Percentiles rank a stretch among this genome's conserved stretches.
Evolutionary conservation across 1,140 invertebrate species (phyloP).

Genomic region (Habropoda laboriosa): DNA sequence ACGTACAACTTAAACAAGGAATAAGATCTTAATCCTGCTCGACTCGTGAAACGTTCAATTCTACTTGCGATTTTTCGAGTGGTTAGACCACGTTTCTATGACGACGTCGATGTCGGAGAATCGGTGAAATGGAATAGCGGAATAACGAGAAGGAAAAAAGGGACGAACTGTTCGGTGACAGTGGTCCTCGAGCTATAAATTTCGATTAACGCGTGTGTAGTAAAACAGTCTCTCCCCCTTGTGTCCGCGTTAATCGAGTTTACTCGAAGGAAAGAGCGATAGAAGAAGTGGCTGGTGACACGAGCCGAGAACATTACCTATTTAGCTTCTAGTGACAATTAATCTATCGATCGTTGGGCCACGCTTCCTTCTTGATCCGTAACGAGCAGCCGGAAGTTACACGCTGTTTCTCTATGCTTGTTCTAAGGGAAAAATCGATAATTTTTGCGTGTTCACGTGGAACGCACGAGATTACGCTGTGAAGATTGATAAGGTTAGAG

Average conservation of each 20-base stretch:
- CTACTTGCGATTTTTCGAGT: no score
- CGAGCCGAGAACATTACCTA: background rate
- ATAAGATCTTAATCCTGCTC: background rate
- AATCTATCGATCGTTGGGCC: background rate
- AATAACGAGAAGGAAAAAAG: background rate
- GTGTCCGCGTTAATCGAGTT: constrained; percentile 11
- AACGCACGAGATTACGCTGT: background rate
- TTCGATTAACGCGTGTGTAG: background rate
- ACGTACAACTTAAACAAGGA: no score
- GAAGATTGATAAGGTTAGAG: background rate
- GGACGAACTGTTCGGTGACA: background rate
- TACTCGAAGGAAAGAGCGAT: background rate
- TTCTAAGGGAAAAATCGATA: background rate
- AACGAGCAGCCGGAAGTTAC: background rate
- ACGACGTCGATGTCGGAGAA: background rate
- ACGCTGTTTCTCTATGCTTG: background rate
- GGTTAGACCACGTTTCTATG: no score
- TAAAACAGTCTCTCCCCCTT: background rate
- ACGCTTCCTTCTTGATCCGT: background rate
- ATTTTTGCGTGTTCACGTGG: background rate
- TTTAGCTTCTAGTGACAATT: background rate
- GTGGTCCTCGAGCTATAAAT: background rate
- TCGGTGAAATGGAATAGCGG: background rate
- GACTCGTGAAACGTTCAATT: no score
- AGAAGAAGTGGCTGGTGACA: background rate